phyloP scores from a whole-genome alignment of 2,113 vertebrate genomes.

The Reinhardtius hippoglossoides region DNA sequence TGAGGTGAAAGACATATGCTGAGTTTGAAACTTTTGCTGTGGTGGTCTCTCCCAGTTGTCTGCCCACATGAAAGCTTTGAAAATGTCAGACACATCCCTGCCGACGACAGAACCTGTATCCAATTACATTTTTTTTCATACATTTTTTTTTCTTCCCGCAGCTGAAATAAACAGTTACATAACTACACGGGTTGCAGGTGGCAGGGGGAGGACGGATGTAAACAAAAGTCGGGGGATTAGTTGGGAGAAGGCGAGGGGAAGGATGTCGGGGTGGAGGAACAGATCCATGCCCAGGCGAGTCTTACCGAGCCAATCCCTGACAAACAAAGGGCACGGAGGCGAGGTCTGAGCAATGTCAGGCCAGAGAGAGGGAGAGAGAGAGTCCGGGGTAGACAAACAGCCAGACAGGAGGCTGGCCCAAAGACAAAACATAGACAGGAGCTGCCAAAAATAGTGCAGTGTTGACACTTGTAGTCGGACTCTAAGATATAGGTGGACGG shows the following conservation, averaged over 20 bases:
- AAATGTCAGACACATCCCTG: conserved; percentile 7
- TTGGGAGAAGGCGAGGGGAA: conserved; percentile 35
- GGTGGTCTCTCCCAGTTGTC: not conserved
- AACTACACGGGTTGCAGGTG: conserved; percentile 42
- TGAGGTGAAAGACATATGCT: not conserved
- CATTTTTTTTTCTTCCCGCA: not conserved
- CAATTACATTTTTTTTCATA: conserved; percentile 3
- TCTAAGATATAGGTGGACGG: conserved; percentile 28
- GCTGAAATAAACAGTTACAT: conserved; percentile 15
- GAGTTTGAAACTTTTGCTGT: not conserved
- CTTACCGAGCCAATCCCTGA: conserved; percentile 16
- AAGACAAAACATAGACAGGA: conserved; percentile 58
- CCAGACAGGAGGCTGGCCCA: conserved; percentile 32
- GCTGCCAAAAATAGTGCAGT: conserved; percentile 52
- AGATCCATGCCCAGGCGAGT: conserved; percentile 31
- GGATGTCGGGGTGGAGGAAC: conserved; percentile 41
- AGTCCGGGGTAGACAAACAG: conserved; percentile 27
- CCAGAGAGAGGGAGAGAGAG: not conserved
- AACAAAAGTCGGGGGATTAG: conserved; percentile 39
- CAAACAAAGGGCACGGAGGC: conserved; percentile 42
- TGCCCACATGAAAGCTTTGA: conserved; percentile 29
- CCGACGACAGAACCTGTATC: conserved; percentile 22
- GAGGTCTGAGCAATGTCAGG: conserved; percentile 32
- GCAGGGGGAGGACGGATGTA: conserved; percentile 1
- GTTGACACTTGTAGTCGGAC: conserved; percentile 23